Evolutionary conservation across 2,113 vertebrate genomes (phyloP), one percentile per base, ranked within the genome.

Genomic region (Zingel zingel): DNA sequence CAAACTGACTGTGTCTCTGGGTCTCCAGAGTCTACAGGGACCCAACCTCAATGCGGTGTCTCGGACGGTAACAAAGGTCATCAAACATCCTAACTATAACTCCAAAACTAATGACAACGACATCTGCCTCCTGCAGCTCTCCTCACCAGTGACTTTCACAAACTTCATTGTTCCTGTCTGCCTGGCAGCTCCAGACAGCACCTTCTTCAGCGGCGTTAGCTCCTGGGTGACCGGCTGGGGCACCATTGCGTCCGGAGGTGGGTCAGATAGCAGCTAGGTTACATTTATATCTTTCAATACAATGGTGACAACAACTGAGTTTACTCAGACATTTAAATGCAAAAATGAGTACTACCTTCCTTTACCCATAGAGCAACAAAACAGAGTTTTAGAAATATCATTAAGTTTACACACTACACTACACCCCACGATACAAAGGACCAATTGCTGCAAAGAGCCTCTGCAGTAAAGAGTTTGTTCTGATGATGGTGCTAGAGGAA

Each of bases 201-300:
- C 2, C 65, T 95, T 97, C 74, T 83, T 79, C 48, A 85, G 4
- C 0, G 94, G 94, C 27, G 89, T 89, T 7, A 53, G 50, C 1
- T 89, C 91, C 64, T 96, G 94, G n/a, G 93, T 97, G 84, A 97
- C 96, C 0, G 97, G 97, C 63, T 97, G 96, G 96, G 97, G 97
- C 1, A 19, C 33, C 0, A 81, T 87, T 3, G 33, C 67, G 90
- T 11, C 0, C 1, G 57, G 57, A 30, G 57, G 57, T 58, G 6
- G 57, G 57, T 27, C 57, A 57, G n/a, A 6, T 1, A 16, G 14
- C 25, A 27, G 25, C 25, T 27, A 5, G 25, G 6, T 57, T 12
- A 57, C n/a, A 25, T 27, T 33, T 6, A 6, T 6, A 6, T 33
- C 6, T 33, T 15, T 27, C 16, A 27, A 4, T 25, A 57, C 56